Conservation (phyloP, 2,113 vertebrate genomes). For the Mellivora capensis region DNA sequence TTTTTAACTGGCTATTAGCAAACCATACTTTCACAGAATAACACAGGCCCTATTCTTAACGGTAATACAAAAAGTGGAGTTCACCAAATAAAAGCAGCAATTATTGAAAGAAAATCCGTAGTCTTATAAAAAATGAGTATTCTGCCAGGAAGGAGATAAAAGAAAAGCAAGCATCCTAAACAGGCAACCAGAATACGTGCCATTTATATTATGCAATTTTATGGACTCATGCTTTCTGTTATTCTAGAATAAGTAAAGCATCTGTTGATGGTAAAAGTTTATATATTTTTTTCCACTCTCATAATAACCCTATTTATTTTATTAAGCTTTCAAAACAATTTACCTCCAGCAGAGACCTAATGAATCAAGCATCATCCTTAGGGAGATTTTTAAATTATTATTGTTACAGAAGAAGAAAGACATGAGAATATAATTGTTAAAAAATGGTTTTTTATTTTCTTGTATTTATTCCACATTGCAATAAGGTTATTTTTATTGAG, state of each 20-base stretch:
- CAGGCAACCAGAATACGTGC: neutral
- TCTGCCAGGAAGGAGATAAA: neutral
- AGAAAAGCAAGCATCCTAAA: neutral
- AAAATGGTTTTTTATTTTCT: neutral
- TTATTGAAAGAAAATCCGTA: slow-evolving; percentile 7
- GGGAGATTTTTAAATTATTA: neutral
- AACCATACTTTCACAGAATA: neutral
- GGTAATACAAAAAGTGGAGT: neutral
- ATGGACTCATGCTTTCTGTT: neutral
- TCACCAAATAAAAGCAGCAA: neutral
- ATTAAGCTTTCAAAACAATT: slow-evolving; percentile 37
- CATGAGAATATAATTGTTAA: neutral
- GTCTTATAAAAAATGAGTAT: neutral
- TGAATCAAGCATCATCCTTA: neutral
- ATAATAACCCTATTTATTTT: slow-evolving; percentile 35
- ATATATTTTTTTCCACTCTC: neutral
- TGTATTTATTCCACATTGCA: neutral
- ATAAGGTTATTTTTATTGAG: neutral
- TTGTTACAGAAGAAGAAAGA: slow-evolving; percentile 45
- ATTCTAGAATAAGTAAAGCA: slow-evolving; percentile 23
- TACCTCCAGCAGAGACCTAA: neutral
- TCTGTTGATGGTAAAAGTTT: neutral
- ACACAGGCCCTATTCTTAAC: neutral
- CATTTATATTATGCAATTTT: neutral
- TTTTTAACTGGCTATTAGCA: neutral